Evolutionary conservation across 2,797 vertebrate genomes (phyloP), one percentile per base, ranked within the genome.

Genomic region (Argyrosomus regius): DNA sequence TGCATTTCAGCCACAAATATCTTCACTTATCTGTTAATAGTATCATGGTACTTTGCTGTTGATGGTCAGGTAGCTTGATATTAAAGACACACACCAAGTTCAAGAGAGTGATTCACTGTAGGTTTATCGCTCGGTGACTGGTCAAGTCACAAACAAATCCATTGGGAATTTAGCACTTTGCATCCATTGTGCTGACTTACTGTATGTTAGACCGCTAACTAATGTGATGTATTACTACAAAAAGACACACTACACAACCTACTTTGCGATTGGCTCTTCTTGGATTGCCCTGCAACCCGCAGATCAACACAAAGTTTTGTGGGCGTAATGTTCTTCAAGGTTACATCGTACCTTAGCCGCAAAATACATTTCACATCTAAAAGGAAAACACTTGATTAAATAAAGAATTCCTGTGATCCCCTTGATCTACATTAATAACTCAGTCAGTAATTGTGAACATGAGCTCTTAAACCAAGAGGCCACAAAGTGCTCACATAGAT

Each of bases 381-480:
- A 62, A 56, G 31, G 31, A 50, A 35, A 49, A 63, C 2, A 3
- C 6, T 22, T 17, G n/a, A 9, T 61, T 31, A 31, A 26, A 17
- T 56, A 26, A 68, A 4, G 4, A 18, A 39, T 6, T 53, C 3
- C 11, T 35, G 9, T 45, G 28, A 26, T 57, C 48, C 11, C 5
- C 12, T 60, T 72, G 39, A 22, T 49, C 49, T 13, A 10, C 3
- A 7, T 31, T 31, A 1, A 56, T 49, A 31, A 26, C 59, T 57
- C 18, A 43, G 43, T 48, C 68, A 56, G 14, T 46, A 35, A 56
- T 48, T 64, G 41, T 50, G 24, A 68, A 75, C 14, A 18, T 13
- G 17, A 49, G 17, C 39, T 61, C 35, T 28, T 11, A 26, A 58
- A 75, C 45, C 62, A 50, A 50, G 0, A 59, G 10, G 46, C n/a